Conservation (phyloP, 1,140 invertebrate species). For the Aporrectodea caliginosa region DNA sequence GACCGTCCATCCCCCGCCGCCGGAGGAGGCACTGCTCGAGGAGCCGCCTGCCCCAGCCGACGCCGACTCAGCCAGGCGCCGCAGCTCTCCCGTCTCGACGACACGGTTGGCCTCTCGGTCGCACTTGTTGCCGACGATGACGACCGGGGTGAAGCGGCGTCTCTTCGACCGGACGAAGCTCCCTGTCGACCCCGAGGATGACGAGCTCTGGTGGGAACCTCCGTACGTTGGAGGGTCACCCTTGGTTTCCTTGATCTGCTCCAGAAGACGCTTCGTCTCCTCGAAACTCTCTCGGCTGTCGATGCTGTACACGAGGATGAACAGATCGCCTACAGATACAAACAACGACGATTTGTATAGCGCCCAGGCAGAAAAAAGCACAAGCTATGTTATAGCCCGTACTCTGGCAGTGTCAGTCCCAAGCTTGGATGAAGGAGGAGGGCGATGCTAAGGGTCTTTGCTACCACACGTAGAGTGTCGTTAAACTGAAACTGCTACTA, state of each 20-base stretch:
- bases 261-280: conserved; percentile 72
- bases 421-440: too few relatives aligned
- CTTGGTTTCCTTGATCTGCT: conserved; percentile 70
- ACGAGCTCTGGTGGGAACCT: too few relatives aligned
- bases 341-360: too few relatives aligned
- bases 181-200: conserved; percentile 59
- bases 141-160: conserved; percentile 79
- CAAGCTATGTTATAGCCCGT: not conserved
- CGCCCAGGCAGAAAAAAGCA: too few relatives aligned
- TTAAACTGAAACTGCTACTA: too few relatives aligned
- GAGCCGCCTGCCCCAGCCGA: too few relatives aligned
- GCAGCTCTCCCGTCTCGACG: conserved; percentile 40
- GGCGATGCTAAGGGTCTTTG: too few relatives aligned
- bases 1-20: conserved; percentile 76
- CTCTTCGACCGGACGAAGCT: too few relatives aligned
- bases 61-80: conserved; percentile 38
- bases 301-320: conserved; percentile 78
- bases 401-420: too few relatives aligned
- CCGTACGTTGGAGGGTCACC: too few relatives aligned
- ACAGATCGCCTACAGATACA: conserved; percentile 83
- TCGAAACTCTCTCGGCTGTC: conserved; percentile 80
- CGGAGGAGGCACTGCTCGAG: too few relatives aligned
- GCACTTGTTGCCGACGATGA: conserved; percentile 78
- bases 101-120: conserved; percentile 69
- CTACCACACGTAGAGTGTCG: too few relatives aligned